phyloP scores from a whole-genome alignment of 2,888 invertebrate genomes.

The Globia sparganii region DNA sequence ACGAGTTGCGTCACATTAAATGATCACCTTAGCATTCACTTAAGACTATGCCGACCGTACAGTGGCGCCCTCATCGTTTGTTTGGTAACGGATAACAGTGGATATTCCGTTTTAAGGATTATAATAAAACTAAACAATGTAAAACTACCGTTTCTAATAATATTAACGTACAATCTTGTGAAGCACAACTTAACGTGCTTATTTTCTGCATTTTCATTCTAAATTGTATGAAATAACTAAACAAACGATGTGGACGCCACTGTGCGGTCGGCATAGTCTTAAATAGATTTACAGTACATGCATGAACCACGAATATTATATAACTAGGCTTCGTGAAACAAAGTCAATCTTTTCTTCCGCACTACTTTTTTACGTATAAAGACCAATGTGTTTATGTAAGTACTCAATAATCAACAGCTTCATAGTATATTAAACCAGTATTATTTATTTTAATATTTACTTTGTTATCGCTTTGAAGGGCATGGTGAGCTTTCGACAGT shows the following conservation, averaged over 20 bases:
- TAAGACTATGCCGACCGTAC: no score
- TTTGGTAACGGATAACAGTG: no score
- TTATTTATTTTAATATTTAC: constrained; percentile 49
- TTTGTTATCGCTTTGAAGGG: constrained; percentile 15
- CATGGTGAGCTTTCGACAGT: constrained; percentile 2
- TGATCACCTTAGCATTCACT: constrained; percentile 15
- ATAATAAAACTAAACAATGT: no score
- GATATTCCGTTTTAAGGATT: no score
- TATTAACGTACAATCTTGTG: no score
- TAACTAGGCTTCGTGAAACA: constrained; percentile 8
- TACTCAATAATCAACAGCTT: constrained; percentile 16
- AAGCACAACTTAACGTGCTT: no score
- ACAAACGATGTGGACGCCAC: no score
- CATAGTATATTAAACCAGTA: constrained; percentile 49
- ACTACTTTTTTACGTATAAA: constrained; percentile 17
- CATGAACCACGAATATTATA: constrained; percentile 14
- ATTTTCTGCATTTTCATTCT: no score
- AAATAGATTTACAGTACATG: constrained; percentile 27
- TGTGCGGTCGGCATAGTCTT: no score
- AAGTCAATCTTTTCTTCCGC: constrained; percentile 4
- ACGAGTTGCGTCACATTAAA: constrained; percentile 13
- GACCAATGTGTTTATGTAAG: constrained; percentile 7
- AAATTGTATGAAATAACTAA: no score
- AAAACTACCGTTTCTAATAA: no score
- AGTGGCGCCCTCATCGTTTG: no score